A percentile compares a stretch with the other conserved stretches of the same genome.
Conservation (phyloP, 2,888 invertebrate genomes). For the Rhingia rostrata region DNA sequence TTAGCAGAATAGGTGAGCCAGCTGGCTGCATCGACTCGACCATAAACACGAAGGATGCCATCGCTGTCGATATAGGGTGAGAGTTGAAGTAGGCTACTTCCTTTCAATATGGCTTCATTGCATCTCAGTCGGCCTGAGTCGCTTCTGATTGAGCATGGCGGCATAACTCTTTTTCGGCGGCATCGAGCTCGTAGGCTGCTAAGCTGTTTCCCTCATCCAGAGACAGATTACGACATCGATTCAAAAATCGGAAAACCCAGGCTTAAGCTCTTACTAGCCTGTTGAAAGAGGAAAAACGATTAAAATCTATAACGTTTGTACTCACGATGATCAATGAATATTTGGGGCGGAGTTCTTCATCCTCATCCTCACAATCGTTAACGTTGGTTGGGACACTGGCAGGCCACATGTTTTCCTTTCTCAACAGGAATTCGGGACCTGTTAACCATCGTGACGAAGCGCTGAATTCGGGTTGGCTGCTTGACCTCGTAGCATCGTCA, state of each 20-base stretch:
- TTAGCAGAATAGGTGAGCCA: background rate
- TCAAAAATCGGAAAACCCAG: conserved; percentile 16
- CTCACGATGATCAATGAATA: conserved; percentile 19
- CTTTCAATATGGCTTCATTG: background rate
- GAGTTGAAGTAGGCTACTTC: background rate
- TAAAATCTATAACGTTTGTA: conserved; percentile 4
- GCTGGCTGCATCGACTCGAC: background rate
- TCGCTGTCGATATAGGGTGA: background rate
- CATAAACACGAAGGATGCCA: background rate
- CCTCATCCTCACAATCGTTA: background rate
- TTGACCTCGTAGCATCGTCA: conserved; percentile 51
- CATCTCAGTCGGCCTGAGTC: background rate
- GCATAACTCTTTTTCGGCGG: background rate
- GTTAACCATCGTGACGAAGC: background rate
- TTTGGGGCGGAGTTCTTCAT: conserved; percentile 24
- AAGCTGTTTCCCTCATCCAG: too few species aligned
- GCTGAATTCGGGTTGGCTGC: conserved; percentile 3
- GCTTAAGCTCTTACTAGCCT: conserved; percentile 12
- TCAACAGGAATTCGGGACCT: too few species aligned
- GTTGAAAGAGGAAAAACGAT: conserved; percentile 31
- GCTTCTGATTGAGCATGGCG: background rate
- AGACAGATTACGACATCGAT: background rate
- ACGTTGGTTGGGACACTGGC: background rate
- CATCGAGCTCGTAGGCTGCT: background rate
- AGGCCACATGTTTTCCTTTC: background rate